phyloP scores from a whole-genome alignment of 1,140 invertebrate genomes.

The Lordiphosa collinella region DNA sequence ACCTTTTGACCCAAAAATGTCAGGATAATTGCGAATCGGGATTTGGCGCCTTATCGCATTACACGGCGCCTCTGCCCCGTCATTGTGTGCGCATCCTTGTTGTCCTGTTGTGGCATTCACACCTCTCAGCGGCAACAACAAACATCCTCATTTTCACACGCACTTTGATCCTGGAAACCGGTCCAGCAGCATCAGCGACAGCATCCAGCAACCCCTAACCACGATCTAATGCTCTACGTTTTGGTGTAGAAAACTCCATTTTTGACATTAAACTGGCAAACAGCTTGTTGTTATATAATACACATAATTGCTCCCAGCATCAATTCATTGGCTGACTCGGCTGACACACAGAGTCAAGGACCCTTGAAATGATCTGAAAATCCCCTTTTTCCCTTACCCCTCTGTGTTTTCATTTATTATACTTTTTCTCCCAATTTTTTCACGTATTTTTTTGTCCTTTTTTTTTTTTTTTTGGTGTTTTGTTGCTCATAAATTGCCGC shows the following conservation, averaged over 20 bases:
- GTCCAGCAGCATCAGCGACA: slow-evolving; percentile 15
- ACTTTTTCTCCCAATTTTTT: slow-evolving; percentile 59
- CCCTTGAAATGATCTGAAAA: slow-evolving; percentile 73
- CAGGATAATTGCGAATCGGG: slow-evolving; percentile 37
- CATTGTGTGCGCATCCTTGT: not conserved
- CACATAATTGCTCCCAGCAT: slow-evolving; percentile 72
- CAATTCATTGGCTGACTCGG: slow-evolving; percentile 52
- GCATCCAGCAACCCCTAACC: slow-evolving; percentile 29
- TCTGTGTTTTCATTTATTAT: slow-evolving; percentile 66
- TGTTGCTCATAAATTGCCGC: slow-evolving; percentile 75
- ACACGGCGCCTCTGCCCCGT: slow-evolving; percentile 30
- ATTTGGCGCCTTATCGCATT: slow-evolving; percentile 67
- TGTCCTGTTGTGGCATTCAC: slow-evolving; percentile 45
- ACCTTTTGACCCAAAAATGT: slow-evolving; percentile 17
- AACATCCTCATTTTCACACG: slow-evolving; percentile 69
- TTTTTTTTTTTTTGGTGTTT: slow-evolving; percentile 67
- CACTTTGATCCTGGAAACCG: slow-evolving; percentile 63
- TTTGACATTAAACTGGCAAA: slow-evolving; percentile 72
- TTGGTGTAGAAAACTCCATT: slow-evolving; percentile 73
- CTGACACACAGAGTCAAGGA: slow-evolving; percentile 62
- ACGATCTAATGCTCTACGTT: slow-evolving; percentile 43
- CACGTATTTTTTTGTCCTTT: slow-evolving; percentile 26
- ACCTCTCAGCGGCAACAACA: slow-evolving; percentile 46
- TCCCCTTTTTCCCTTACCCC: slow-evolving; percentile 38
- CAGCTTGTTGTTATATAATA: slow-evolving; percentile 66